A percentile compares a stretch with the other conserved stretches of the same genome.
Conservation (phyloP, 2,888 invertebrate genomes). For the Endotricha flammealis region DNA sequence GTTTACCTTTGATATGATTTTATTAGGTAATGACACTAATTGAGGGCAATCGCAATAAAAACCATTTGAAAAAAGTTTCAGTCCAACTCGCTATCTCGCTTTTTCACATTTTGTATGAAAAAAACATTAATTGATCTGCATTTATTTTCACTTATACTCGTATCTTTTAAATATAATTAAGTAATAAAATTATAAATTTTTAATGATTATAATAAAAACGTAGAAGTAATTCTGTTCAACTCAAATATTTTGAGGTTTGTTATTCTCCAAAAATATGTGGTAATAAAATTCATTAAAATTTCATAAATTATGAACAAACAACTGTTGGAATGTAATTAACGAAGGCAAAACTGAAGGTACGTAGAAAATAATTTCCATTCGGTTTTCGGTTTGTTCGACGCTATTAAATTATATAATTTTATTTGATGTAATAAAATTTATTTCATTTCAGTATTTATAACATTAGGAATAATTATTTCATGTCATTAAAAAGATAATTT, state of each 20-base stretch:
- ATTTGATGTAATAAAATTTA: background rate
- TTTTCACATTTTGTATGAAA: too few relatives aligned
- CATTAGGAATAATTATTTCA: background rate
- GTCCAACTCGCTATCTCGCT: too few relatives aligned
- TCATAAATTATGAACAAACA: conserved; percentile 6
- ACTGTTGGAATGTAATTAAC: conserved; percentile 7
- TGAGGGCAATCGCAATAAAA: too few relatives aligned
- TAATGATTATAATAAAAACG: too few relatives aligned
- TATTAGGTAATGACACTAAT: too few relatives aligned
- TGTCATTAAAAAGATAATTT: background rate
- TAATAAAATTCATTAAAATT: conserved; percentile 7
- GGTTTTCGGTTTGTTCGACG: conserved; percentile 4
- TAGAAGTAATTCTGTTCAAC: background rate
- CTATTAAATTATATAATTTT: background rate
- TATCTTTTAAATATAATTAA: too few relatives aligned
- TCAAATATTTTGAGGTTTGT: background rate
- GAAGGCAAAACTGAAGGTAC: conserved; percentile 7
- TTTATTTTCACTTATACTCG: too few relatives aligned
- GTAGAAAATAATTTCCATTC: conserved; percentile 1
- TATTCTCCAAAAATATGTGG: background rate
- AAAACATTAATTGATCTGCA: too few relatives aligned
- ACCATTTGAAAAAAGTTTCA: too few relatives aligned
- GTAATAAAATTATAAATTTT: too few relatives aligned
- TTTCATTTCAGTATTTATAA: background rate
- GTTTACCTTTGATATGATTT: too few relatives aligned